Evolutionary conservation across 2,113 vertebrate species (phyloP).

Genomic region (Mobula hypostoma): DNA sequence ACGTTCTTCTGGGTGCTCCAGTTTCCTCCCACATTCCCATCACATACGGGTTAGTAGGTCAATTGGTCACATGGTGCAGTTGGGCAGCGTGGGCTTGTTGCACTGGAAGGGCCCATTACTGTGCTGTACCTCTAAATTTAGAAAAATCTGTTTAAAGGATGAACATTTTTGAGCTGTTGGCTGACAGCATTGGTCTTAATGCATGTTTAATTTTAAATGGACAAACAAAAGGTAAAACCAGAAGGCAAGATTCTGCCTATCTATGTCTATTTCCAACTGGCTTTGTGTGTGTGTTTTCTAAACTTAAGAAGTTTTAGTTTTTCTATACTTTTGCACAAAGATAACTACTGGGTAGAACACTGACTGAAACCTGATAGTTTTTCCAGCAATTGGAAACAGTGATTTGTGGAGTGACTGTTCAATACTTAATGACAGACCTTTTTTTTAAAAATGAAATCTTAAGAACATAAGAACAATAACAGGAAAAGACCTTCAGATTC

Average conservation of each 20-base stretch:
- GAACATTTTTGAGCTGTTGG: background rate
- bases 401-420: background rate
- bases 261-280: background rate
- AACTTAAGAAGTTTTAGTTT: background rate
- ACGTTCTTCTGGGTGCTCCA: too few species aligned
- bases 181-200: background rate
- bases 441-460: background rate
- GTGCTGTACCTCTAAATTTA: too few species aligned
- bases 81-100: too few species aligned
- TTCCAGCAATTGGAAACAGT: background rate
- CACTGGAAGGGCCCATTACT: too few species aligned
- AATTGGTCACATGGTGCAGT: too few species aligned
- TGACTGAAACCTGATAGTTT: background rate
- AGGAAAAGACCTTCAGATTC: background rate
- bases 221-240: background rate
- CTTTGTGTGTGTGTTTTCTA: background rate
- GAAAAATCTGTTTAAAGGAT: background rate
- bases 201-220: background rate
- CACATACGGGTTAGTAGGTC: too few species aligned
- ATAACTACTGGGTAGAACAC: background rate
- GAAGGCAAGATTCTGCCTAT: background rate
- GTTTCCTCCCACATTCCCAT: too few species aligned
- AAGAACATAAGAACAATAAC: background rate
- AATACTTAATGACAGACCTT: background rate
- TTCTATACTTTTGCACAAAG: too few species aligned